Percentiles rank a stretch among this genome's conserved stretches.
Evolutionary conservation across 2,888 invertebrate species (phyloP).

Genomic region (Copidosoma aretas): DNA sequence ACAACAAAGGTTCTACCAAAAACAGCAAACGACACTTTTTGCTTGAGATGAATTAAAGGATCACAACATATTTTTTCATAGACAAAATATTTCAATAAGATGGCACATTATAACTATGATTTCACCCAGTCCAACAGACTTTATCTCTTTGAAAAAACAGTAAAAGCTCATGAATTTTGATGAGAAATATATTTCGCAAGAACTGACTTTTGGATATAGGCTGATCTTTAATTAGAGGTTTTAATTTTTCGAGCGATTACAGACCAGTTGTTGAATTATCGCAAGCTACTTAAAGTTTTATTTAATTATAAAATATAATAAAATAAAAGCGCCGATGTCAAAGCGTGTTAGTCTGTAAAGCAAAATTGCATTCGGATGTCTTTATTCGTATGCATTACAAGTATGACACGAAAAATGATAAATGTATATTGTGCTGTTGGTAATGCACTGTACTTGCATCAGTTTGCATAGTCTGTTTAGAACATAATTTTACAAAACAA

Average conservation of each 20-base stretch:
- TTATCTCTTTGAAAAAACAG: background rate
- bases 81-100: no score
- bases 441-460: slow-evolving; percentile 37
- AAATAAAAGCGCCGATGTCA: slow-evolving; percentile 27
- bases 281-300: no score
- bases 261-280: no score
- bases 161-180: no score
- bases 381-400: slow-evolving; percentile 41
- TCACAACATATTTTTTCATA: no score
- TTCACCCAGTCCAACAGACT: no score
- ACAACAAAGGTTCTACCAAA: no score
- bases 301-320: slow-evolving; percentile 20
- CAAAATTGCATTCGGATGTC: slow-evolving; percentile 50
- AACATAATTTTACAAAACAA: slow-evolving; percentile 9
- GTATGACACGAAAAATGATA: slow-evolving; percentile 38
- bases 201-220: slow-evolving; percentile 19
- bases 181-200: no score
- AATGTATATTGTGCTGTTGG: slow-evolving; percentile 40
- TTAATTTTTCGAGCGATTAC: slow-evolving; percentile 3
- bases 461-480: slow-evolving; percentile 33
- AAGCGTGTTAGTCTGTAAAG: slow-evolving; percentile 41
- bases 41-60: no score
- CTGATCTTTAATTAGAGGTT: slow-evolving; percentile 5
- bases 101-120: no score
- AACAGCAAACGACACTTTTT: no score